Conservation (phyloP, 2,797 vertebrate species). For the Paedocypris micromegethes region DNA sequence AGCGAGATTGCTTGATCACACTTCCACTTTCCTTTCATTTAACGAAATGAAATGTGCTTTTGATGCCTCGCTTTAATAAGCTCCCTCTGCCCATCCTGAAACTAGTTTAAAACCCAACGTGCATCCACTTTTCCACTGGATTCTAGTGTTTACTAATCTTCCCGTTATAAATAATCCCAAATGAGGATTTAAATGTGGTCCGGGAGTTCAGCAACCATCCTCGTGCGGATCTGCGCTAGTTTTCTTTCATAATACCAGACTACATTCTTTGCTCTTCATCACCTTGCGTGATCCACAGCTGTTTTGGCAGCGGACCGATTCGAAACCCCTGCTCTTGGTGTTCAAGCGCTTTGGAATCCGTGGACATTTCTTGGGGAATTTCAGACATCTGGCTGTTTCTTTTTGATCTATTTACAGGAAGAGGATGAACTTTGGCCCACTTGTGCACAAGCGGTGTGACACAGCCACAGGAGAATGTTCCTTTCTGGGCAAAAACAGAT, state of each 20-base stretch:
- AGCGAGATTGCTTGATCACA: slow-evolving; percentile 13
- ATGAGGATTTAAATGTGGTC: too few relatives aligned
- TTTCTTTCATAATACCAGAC: slow-evolving; percentile 5
- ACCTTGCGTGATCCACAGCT: background rate
- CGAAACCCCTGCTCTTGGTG: background rate
- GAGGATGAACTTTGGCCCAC: slow-evolving; percentile 45
- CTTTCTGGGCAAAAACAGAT: slow-evolving; percentile 35
- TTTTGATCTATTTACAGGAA: slow-evolving; percentile 62
- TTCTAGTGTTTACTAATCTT: too few relatives aligned
- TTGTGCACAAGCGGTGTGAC: slow-evolving; percentile 34
- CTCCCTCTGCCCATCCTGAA: too few relatives aligned
- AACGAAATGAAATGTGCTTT: slow-evolving; percentile 10
- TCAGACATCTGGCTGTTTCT: slow-evolving; percentile 63
- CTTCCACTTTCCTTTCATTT: slow-evolving; percentile 9
- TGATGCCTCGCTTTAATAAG: too few relatives aligned
- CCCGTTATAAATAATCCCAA: too few relatives aligned
- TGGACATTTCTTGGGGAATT: slow-evolving; percentile 49
- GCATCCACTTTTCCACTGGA: too few relatives aligned
- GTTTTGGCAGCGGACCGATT: background rate
- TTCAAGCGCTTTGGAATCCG: slow-evolving; percentile 9
- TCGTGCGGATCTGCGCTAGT: background rate
- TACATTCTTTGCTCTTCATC: slow-evolving; percentile 1
- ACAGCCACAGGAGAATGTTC: slow-evolving; percentile 31
- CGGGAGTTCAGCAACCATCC: too few relatives aligned
- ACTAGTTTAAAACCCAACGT: too few relatives aligned